phyloP scores from a whole-genome alignment of 2,888 invertebrate species.

The Temnothorax ravouxi region DNA sequence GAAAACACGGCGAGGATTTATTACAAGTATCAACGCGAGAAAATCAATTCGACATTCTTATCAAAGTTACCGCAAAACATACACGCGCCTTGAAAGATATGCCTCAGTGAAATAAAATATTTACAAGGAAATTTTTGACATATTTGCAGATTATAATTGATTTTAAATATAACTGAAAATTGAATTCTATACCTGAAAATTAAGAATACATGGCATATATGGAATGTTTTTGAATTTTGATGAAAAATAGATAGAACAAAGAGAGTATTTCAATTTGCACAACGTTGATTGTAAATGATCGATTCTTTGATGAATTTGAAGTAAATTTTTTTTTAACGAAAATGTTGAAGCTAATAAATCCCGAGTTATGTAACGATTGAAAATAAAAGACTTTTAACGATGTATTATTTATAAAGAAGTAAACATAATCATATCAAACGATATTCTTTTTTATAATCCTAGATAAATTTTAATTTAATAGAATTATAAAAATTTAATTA shows the following conservation, averaged over 20 bases:
- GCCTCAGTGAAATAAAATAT: not conserved
- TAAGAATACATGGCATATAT: not conserved
- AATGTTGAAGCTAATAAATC: not conserved
- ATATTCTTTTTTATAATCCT: too few relatives aligned
- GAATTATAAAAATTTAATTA: too few relatives aligned
- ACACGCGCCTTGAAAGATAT: not conserved
- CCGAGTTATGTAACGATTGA: not conserved
- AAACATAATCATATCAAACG: too few relatives aligned
- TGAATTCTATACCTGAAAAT: not conserved
- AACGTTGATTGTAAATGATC: not conserved
- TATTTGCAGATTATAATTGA: not conserved
- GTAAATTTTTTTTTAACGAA: not conserved
- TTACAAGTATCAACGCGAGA: not conserved
- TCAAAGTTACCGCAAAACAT: not conserved
- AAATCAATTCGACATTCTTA: not conserved
- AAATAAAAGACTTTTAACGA: not conserved
- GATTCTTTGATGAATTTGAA: not conserved
- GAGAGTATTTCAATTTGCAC: not conserved
- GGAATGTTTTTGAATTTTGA: not conserved
- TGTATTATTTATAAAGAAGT: not conserved
- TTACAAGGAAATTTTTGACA: not conserved
- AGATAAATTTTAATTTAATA: too few relatives aligned
- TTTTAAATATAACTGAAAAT: not conserved
- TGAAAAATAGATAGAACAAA: not conserved
- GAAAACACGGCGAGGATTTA: not conserved